Percentiles rank a stretch among this genome's conserved stretches.
Conservation (phyloP, 1,140 invertebrate species). For the Linepithema humile region DNA sequence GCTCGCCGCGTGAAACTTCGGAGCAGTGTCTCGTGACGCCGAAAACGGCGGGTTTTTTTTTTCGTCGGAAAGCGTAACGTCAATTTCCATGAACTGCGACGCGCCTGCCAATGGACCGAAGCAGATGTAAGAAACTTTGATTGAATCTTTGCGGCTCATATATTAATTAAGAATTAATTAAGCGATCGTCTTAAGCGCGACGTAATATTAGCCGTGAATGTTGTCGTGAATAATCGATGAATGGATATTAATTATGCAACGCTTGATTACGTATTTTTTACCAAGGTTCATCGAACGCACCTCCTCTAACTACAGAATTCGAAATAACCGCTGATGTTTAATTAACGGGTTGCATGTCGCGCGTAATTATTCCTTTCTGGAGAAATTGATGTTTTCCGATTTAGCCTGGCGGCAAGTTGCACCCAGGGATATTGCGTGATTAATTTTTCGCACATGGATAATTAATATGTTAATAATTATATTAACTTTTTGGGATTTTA, state of each 20-base stretch:
- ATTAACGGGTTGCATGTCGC: constrained; percentile 36
- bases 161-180: constrained; percentile 53
- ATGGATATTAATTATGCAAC: constrained; percentile 39
- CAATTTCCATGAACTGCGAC: constrained; percentile 35
- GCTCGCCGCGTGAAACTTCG: constrained; percentile 37
- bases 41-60: neutral
- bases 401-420: neutral
- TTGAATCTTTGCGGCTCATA: constrained; percentile 12
- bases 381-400: constrained; percentile 21
- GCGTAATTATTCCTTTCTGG: constrained; percentile 43
- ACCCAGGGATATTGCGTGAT: neutral
- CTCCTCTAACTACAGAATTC: neutral
- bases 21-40: constrained; percentile 6
- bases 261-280: constrained; percentile 17
- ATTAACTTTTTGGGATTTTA: neutral
- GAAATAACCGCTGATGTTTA: constrained; percentile 26
- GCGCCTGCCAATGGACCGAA: neutral
- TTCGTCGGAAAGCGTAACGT: neutral
- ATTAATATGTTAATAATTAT: constrained; percentile 24
- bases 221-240: constrained; percentile 36
- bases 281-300: neutral
- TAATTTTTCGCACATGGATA: constrained; percentile 17
- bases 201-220: constrained; percentile 31
- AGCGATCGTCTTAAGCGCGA: constrained; percentile 35
- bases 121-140: constrained; percentile 41